Evolutionary conservation across 2,113 vertebrate species (phyloP).

Genomic region (Heptranchias perlo): DNA sequence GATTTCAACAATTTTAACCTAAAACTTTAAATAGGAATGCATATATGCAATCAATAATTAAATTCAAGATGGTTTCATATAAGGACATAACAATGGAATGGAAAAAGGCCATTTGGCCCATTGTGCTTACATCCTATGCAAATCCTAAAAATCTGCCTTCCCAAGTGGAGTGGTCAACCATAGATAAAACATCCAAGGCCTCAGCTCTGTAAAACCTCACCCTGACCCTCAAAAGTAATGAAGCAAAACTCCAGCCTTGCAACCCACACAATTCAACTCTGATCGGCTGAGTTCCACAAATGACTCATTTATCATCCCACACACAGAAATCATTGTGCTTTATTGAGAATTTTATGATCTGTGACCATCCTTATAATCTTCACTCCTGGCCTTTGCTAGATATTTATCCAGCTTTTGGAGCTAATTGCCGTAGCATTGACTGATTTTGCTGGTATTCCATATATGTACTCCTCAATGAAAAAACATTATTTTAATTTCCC

Average conservation of each 20-base stretch:
- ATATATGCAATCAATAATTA: not conserved
- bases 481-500: not conserved
- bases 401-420: not conserved
- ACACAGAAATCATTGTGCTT: not conserved
- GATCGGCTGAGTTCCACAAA: not conserved
- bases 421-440: not conserved
- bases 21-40: not conserved
- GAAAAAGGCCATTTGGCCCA: not conserved
- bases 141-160: not conserved
- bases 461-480: not conserved
- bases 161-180: not conserved
- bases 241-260: conserved; percentile 3
- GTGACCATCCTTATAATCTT: conserved; percentile 3
- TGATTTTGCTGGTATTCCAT: not conserved
- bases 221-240: not conserved
- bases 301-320: not conserved
- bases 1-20: not conserved
- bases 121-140: not conserved
- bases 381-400: not conserved
- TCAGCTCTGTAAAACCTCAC: not conserved
- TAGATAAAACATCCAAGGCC: not conserved
- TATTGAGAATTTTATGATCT: conserved; percentile 26
- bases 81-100: not conserved
- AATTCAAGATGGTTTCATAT: not conserved
- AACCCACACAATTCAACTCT: conserved; percentile 10